These are phyloP conservation scores for Aphidoletes aphidimyza DNA, from an alignment of 2,888 invertebrate genomes.

Conservation along the genomic window DNA sequence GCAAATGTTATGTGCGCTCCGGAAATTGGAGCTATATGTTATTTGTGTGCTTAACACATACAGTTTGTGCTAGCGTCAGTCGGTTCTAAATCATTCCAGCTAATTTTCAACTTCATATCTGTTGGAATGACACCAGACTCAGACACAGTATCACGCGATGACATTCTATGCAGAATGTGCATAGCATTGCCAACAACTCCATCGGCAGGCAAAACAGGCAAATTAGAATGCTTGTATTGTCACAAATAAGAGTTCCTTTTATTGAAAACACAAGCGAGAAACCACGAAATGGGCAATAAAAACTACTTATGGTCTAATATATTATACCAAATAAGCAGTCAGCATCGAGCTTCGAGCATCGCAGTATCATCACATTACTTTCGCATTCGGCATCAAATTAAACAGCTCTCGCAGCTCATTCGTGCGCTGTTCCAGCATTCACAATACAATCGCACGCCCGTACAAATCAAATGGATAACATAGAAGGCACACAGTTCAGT, in stretches of 20 bases:
- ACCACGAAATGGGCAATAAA: constrained; percentile 46
- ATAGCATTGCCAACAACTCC: neutral
- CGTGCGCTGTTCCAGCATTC: too few species aligned
- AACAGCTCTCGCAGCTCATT: too few species aligned
- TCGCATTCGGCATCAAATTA: too few species aligned
- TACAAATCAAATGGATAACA: neutral
- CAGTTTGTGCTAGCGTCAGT: constrained; percentile 7
- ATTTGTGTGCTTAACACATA: neutral
- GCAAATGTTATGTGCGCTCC: constrained; percentile 46
- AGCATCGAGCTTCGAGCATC: too few species aligned
- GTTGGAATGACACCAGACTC: constrained; percentile 47
- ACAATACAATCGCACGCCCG: neutral
- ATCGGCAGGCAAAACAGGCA: neutral
- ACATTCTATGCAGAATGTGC: neutral
- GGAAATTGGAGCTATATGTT: constrained; percentile 51
- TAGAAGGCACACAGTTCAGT: neutral
- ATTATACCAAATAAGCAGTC: constrained; percentile 1
- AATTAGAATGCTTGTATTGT: constrained; percentile 42
- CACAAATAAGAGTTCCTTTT: constrained; percentile 28
- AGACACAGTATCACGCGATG: neutral
- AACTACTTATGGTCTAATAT: constrained; percentile 44
- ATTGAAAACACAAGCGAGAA: constrained; percentile 40
- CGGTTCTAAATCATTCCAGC: constrained; percentile 18
- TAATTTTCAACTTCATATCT: constrained; percentile 49
- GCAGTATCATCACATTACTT: neutral